Evolutionary conservation across 1,140 invertebrate species (phyloP).

Genomic region (Apolygus lucorum): DNA sequence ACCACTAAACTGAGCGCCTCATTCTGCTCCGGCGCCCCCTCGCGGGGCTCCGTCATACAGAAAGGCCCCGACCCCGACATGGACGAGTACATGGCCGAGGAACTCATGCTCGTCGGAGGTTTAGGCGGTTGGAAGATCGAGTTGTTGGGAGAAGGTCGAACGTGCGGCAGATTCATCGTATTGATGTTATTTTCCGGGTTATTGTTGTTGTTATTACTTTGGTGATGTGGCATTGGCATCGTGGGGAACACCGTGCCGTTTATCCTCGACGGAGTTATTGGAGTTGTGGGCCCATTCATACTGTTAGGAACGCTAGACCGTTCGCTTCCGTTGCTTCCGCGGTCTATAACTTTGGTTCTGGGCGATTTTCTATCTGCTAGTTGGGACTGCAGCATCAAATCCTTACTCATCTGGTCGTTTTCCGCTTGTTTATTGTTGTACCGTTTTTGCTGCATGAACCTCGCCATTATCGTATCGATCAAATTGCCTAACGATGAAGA

Average conservation of each 20-base stretch:
- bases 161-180: slow-evolving; percentile 57
- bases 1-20: slow-evolving; percentile 89
- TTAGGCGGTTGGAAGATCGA: slow-evolving; percentile 73
- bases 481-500: slow-evolving; percentile 69
- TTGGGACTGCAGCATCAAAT: slow-evolving; percentile 65
- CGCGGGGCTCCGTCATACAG: slow-evolving; percentile 53
- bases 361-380: slow-evolving; percentile 75
- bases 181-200: slow-evolving; percentile 48
- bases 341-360: slow-evolving; percentile 64
- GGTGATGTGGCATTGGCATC: slow-evolving; percentile 26
- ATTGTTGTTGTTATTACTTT: slow-evolving; percentile 34
- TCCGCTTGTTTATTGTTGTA: slow-evolving; percentile 66
- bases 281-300: slow-evolving; percentile 22
- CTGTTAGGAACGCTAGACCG: slow-evolving; percentile 39
- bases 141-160: slow-evolving; percentile 52
- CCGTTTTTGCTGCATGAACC: slow-evolving; percentile 71
- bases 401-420: slow-evolving; percentile 70
- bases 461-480: slow-evolving; percentile 79
- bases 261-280: slow-evolving; percentile 39
- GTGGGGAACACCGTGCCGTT: slow-evolving; percentile 43
- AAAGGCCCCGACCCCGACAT: slow-evolving; percentile 55
- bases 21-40: slow-evolving; percentile 74
- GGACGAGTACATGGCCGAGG: slow-evolving; percentile 50
- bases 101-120: slow-evolving; percentile 57
- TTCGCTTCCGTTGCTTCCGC: slow-evolving; percentile 43